Evolutionary conservation across 2,797 vertebrate species (phyloP).

Genomic region (Oceanodroma leucorhoa): DNA sequence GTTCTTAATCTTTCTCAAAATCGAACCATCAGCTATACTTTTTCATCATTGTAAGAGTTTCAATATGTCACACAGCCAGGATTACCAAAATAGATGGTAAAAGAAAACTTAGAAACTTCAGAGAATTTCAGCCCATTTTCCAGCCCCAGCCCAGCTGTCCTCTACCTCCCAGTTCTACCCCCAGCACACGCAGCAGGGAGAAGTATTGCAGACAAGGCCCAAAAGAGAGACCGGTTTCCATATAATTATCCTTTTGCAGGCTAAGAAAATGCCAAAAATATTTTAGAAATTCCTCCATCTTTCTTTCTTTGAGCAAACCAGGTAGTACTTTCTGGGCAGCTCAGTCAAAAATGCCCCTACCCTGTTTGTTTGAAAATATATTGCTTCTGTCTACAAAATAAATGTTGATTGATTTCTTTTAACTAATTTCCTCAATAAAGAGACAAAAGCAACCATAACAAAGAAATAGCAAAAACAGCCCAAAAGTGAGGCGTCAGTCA

Average conservation of each 20-base stretch:
- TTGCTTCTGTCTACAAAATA: neutral
- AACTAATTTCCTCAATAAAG: neutral
- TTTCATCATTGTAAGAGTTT: neutral
- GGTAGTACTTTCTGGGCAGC: neutral
- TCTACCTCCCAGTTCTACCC: neutral
- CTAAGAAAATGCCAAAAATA: neutral
- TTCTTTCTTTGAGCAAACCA: neutral
- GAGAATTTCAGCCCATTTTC: neutral
- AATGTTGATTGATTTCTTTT: neutral
- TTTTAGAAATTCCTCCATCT: neutral
- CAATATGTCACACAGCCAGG: accelerated
- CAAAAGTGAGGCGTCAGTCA: neutral
- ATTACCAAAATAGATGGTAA: neutral
- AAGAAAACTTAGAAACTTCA: neutral
- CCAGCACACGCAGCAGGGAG: neutral
- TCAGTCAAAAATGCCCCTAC: neutral
- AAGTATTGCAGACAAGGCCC: neutral
- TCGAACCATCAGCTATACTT: neutral
- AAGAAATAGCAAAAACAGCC: neutral
- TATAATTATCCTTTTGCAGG: neutral
- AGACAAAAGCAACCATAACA: neutral
- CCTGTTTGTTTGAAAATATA: neutral
- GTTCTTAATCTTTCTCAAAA: neutral
- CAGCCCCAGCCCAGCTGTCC: neutral
- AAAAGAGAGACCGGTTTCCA: neutral